phyloP scores from a whole-genome alignment of 2,113 vertebrate species.

The Dermatemys mawii region DNA sequence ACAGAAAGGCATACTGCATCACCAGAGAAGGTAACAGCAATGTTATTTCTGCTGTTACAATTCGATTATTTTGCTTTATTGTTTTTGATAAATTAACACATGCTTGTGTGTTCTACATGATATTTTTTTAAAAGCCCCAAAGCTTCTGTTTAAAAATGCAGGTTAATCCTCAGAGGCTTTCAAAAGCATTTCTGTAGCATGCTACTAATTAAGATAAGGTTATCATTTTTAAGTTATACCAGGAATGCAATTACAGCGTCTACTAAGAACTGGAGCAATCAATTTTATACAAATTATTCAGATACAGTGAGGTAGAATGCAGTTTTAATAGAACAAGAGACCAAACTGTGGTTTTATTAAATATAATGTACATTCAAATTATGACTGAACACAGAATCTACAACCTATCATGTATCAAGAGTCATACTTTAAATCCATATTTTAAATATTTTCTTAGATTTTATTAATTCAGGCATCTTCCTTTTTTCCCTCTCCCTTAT shows the following conservation, averaged over 20 bases:
- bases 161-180: conserved; percentile 78
- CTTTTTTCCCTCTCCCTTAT: neutral
- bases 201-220: conserved; percentile 87
- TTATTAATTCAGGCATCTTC: conserved; percentile 27
- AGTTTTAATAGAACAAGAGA: conserved; percentile 77
- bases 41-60: neutral
- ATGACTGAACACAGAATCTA: conserved; percentile 34
- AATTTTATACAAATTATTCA: conserved; percentile 83
- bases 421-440: conserved; percentile 31
- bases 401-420: conserved; percentile 15
- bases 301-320: conserved; percentile 75
- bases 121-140: conserved; percentile 19
- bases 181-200: conserved; percentile 78
- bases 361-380: conserved; percentile 68
- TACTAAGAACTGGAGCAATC: conserved; percentile 80
- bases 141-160: conserved; percentile 78
- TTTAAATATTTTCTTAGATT: conserved; percentile 35
- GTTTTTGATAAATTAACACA: conserved; percentile 64
- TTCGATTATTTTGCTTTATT: conserved; percentile 64
- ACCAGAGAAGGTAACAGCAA: neutral
- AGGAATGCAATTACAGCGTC: conserved; percentile 83
- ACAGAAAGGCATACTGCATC: neutral
- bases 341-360: conserved; percentile 71
- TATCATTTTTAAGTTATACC: conserved; percentile 84
- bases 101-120: conserved; percentile 55